A percentile compares a stretch with the other conserved stretches of the same genome.
These are phyloP conservation scores for Lordiphosa fenestrarum DNA, from an alignment of 2,888 invertebrate species.

Conservation along the genomic window DNA sequence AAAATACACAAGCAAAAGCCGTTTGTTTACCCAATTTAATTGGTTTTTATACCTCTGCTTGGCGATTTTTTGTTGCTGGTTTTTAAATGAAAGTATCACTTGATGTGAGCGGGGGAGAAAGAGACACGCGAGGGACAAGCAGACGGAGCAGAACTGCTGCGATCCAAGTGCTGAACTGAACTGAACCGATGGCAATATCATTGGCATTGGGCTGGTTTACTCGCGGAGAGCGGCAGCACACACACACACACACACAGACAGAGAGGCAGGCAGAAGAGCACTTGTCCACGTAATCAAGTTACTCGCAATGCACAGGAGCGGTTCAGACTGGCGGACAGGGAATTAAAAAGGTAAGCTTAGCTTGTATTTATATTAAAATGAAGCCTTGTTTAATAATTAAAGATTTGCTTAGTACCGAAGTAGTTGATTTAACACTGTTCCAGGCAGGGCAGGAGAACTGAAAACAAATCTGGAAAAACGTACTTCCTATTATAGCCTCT, in stretches of 20 bases:
- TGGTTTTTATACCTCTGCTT: slow-evolving; percentile 21
- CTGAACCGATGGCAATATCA: slow-evolving; percentile 52
- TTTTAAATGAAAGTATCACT: slow-evolving; percentile 30
- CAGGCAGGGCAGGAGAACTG: no score
- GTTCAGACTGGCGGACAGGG: slow-evolving; percentile 7
- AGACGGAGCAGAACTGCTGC: slow-evolving; percentile 46
- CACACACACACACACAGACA: slow-evolving; percentile 19
- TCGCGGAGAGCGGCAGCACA: background rate
- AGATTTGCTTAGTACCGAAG: no score
- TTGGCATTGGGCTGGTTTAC: slow-evolving; percentile 32
- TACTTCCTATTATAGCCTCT: no score
- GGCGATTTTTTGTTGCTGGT: background rate
- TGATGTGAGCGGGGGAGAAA: slow-evolving; percentile 16
- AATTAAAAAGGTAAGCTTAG: background rate
- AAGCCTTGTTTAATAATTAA: no score
- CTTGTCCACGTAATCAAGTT: slow-evolving; percentile 67
- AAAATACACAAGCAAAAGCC: background rate
- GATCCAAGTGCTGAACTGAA: slow-evolving; percentile 64
- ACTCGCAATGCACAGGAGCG: slow-evolving; percentile 37
- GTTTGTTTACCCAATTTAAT: slow-evolving; percentile 4
- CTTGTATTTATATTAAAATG: background rate
- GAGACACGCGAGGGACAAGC: slow-evolving; percentile 36
- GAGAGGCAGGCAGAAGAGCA: slow-evolving; percentile 17
- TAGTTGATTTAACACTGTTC: no score
- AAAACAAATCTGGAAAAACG: no score